Percentiles rank a stretch among this genome's conserved stretches.
Evolutionary conservation across 2,797 vertebrate genomes (phyloP).

Genomic region (Clarias fuscus): DNA sequence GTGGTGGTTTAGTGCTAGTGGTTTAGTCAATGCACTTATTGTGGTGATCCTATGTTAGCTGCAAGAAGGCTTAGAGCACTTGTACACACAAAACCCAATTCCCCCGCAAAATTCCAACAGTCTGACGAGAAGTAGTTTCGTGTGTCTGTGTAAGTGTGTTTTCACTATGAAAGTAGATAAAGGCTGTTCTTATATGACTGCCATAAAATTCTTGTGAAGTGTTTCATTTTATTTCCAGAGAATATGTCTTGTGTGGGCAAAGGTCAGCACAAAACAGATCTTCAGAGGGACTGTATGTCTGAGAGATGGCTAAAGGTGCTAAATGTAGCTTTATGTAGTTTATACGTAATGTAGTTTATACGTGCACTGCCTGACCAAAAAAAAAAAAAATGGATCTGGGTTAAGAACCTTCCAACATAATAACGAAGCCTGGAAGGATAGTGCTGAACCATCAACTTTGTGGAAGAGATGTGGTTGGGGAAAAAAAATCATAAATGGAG

Average conservation of each 20-base stretch:
- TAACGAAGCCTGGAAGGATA: too few relatives aligned
- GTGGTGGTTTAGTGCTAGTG: not conserved
- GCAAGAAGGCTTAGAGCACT: too few relatives aligned
- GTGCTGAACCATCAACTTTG: too few relatives aligned
- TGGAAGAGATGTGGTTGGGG: too few relatives aligned
- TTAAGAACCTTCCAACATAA: too few relatives aligned
- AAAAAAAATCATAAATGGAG: too few relatives aligned
- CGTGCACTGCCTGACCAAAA: too few relatives aligned
- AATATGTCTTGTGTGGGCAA: not conserved
- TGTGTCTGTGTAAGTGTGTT: not conserved
- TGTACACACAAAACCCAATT: too few relatives aligned
- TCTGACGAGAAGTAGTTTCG: not conserved
- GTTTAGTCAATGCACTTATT: not conserved
- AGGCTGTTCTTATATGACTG: not conserved
- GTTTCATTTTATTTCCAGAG: not conserved
- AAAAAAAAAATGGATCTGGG: too few relatives aligned
- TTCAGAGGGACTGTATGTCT: not conserved
- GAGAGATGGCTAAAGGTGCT: not conserved
- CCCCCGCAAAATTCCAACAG: not conserved
- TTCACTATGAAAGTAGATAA: not conserved
- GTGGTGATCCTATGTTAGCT: not conserved
- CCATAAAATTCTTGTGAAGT: not conserved
- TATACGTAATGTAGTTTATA: too few relatives aligned
- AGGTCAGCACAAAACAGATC: not conserved
- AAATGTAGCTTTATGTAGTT: not conserved